Evolutionary conservation across 2,113 vertebrate species (phyloP).

Genomic region (Phalacrocorax carbo): DNA sequence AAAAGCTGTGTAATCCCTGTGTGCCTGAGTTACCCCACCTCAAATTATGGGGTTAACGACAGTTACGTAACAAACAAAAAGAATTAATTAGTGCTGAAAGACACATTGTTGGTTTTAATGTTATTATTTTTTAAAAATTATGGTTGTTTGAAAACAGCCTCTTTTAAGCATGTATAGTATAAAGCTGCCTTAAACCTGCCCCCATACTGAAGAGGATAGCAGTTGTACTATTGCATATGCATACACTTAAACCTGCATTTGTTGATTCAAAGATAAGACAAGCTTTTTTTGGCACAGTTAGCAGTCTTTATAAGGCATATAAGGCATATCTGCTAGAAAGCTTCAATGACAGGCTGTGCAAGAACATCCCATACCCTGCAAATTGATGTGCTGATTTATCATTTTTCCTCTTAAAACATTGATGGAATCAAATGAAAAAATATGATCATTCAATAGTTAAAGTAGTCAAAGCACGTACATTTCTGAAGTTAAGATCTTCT

Average conservation of each 20-base stretch:
- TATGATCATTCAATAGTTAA: background rate
- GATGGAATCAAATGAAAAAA: background rate
- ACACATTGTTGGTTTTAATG: background rate
- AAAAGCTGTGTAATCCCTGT: background rate
- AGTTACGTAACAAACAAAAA: background rate
- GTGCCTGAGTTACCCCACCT: conserved; percentile 2
- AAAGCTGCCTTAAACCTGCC: background rate
- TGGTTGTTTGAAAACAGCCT: background rate
- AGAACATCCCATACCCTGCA: background rate
- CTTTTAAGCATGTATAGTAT: background rate
- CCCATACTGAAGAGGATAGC: background rate
- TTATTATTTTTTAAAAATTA: background rate
- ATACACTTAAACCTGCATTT: background rate
- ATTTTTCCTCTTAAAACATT: background rate
- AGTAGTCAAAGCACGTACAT: background rate
- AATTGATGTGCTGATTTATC: background rate
- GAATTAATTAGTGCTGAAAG: conserved; percentile 24
- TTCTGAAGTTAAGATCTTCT: background rate
- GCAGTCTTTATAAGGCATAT: background rate
- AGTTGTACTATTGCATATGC: background rate
- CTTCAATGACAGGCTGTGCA: background rate
- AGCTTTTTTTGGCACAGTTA: background rate
- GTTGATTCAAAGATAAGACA: background rate
- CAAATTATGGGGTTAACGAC: conserved; percentile 11
- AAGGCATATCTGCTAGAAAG: background rate